Conservation (phyloP, 2,888 invertebrate genomes). For the Gryllus longicercus region DNA sequence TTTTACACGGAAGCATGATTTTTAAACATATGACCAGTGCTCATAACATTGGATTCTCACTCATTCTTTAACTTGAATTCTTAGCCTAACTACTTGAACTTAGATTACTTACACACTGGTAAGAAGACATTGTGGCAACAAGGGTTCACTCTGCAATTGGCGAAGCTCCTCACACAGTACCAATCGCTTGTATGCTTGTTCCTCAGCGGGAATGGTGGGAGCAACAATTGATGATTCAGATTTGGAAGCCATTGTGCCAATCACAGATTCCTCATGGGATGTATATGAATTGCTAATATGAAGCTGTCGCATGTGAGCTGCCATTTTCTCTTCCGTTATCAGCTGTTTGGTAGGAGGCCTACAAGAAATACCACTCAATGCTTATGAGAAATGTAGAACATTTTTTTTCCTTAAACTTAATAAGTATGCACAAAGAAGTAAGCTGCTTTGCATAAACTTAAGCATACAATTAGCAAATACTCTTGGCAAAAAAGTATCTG, state of each 20-base stretch:
- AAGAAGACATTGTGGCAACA: constrained; percentile 64
- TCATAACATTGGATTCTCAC: not conserved
- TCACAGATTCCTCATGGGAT: not conserved
- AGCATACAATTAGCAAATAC: no score
- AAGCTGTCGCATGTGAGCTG: constrained; percentile 70
- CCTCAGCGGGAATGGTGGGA: not conserved
- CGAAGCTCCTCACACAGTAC: constrained; percentile 69
- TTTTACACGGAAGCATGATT: not conserved
- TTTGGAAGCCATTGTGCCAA: constrained; percentile 25
- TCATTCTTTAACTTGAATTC: not conserved
- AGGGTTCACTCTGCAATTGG: constrained; percentile 60
- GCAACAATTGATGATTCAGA: constrained; percentile 32
- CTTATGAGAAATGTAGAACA: no score
- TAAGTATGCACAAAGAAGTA: no score
- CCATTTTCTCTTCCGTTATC: constrained; percentile 81
- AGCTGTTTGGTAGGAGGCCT: constrained; percentile 58
- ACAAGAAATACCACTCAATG: not conserved
- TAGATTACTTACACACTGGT: constrained; percentile 38
- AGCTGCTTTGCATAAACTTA: no score
- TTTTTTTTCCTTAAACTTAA: no score
- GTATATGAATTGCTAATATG: constrained; percentile 57
- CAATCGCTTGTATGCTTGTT: constrained; percentile 45
- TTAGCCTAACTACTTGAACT: not conserved
- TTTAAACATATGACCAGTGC: not conserved
- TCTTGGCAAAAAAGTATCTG: no score